phyloP scores from a whole-genome alignment of 2,113 vertebrate genomes.

The Brevimyrus niger region DNA sequence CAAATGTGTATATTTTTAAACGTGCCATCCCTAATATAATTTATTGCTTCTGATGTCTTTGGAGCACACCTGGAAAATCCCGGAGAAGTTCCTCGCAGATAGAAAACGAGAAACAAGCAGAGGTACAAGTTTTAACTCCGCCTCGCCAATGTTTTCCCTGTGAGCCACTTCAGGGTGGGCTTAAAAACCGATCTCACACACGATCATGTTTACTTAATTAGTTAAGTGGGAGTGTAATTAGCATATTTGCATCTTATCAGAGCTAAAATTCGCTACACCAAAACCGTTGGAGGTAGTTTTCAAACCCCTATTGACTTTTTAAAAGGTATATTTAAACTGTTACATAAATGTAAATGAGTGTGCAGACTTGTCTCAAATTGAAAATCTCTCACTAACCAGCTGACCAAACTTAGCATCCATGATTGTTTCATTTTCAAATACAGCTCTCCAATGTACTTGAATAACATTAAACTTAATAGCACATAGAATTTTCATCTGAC shows the following conservation, averaged over 20 bases:
- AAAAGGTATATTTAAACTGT: no score
- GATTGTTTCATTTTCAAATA: no score
- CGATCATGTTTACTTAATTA: constrained; percentile 23
- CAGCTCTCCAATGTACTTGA: no score
- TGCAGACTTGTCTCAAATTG: no score
- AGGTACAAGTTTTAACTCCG: constrained; percentile 20
- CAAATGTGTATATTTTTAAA: constrained; percentile 60
- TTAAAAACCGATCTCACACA: constrained; percentile 34
- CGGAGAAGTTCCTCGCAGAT: constrained; percentile 40
- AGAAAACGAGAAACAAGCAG: constrained; percentile 20
- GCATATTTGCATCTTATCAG: neutral
- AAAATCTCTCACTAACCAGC: no score
- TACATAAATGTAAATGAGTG: no score
- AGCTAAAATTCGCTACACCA: no score
- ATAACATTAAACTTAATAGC: no score
- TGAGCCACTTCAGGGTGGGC: constrained; percentile 46
- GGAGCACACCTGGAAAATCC: constrained; percentile 41
- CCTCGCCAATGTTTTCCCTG: constrained; percentile 39
- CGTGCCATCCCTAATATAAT: constrained; percentile 49
- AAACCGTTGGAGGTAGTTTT: no score
- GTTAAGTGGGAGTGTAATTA: neutral
- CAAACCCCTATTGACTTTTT: no score
- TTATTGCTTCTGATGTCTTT: constrained; percentile 36
- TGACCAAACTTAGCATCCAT: no score
- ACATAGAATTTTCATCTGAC: no score